These are phyloP conservation scores for Melanargia galathea DNA, from an alignment of 2,888 invertebrate genomes.

Conservation along the genomic window DNA sequence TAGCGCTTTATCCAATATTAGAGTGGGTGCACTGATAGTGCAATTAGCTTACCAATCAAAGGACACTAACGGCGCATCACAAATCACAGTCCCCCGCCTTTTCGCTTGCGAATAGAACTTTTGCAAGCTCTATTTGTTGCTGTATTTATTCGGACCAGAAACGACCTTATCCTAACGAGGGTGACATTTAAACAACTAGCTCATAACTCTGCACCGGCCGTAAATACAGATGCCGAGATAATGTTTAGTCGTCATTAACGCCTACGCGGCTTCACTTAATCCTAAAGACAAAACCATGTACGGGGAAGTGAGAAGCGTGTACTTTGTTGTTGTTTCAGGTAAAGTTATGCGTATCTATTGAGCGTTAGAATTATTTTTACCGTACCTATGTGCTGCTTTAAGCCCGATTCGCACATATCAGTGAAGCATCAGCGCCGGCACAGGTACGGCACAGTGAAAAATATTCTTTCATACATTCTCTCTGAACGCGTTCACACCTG, in stretches of 20 bases:
- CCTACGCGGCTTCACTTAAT: slow-evolving; percentile 29
- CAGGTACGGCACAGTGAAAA: too few species aligned
- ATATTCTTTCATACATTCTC: too few species aligned
- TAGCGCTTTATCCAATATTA: background rate
- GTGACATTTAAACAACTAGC: slow-evolving; percentile 59
- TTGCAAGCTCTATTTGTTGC: slow-evolving; percentile 3
- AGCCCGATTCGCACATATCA: too few species aligned
- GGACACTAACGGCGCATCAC: background rate
- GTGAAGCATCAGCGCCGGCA: too few species aligned
- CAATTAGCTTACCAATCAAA: background rate
- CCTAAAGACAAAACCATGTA: slow-evolving; percentile 25
- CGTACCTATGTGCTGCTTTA: background rate
- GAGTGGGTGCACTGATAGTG: background rate
- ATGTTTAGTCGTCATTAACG: slow-evolving; percentile 49
- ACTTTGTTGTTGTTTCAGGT: slow-evolving; percentile 16
- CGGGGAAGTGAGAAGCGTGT: slow-evolving; percentile 6
- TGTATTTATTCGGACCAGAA: slow-evolving; percentile 32
- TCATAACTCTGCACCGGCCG: slow-evolving; percentile 45
- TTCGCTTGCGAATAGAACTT: slow-evolving; percentile 3
- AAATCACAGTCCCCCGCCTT: slow-evolving; percentile 3
- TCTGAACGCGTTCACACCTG: too few species aligned
- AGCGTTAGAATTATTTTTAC: background rate
- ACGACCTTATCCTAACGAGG: slow-evolving; percentile 55
- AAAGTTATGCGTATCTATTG: slow-evolving; percentile 5
- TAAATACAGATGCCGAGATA: slow-evolving; percentile 46